These are phyloP conservation scores for Schizotus pectinicornis DNA, from an alignment of 2,888 invertebrate genomes.

Conservation along the genomic window DNA sequence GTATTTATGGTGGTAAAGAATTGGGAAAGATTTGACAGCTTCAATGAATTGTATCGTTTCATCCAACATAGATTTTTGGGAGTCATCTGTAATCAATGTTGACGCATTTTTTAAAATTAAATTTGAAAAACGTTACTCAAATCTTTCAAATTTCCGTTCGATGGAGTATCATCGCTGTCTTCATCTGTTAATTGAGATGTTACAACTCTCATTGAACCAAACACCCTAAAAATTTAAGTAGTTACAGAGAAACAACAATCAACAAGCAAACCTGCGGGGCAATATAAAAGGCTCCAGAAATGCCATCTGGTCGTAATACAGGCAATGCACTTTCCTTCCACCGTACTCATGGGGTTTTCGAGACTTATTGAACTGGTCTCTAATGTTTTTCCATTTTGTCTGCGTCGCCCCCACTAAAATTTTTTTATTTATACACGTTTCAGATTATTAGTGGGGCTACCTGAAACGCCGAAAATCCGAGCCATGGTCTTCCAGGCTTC, in stretches of 20 bases:
- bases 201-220: constrained; percentile 1
- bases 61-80: neutral
- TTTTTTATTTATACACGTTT: too few relatives aligned
- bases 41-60: constrained; percentile 19
- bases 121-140: neutral
- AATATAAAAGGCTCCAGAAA: constrained; percentile 37
- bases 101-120: neutral
- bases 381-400: constrained; percentile 36
- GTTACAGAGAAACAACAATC: neutral
- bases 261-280: constrained; percentile 24
- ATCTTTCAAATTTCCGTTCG: constrained; percentile 4
- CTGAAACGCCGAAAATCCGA: too few relatives aligned
- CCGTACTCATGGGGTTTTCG: constrained; percentile 21
- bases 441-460: too few relatives aligned
- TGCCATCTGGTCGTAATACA: constrained; percentile 40
- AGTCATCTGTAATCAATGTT: neutral
- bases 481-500: too few relatives aligned
- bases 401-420: constrained; percentile 32
- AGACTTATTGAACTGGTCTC: constrained; percentile 35
- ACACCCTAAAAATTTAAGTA: constrained; percentile 1
- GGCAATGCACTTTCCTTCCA: constrained; percentile 25
- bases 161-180: constrained; percentile 10
- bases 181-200: neutral
- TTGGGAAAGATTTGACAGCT: constrained; percentile 12
- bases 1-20: constrained; percentile 53